phyloP scores from a whole-genome alignment of 2,797 vertebrate genomes.

The Percopsis omiscomaycus region DNA sequence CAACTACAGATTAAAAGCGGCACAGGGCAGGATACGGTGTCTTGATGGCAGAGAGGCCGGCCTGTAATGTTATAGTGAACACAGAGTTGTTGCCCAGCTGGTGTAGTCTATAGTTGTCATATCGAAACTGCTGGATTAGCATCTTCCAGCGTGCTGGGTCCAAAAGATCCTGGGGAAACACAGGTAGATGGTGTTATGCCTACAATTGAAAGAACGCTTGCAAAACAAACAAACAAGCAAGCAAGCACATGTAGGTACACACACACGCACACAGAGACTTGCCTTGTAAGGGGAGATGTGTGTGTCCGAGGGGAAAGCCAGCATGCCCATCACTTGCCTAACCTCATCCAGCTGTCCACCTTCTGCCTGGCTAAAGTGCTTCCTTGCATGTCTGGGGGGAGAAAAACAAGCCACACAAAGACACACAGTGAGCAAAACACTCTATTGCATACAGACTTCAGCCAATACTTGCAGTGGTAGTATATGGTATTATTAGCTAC shows the following conservation, averaged over 20 bases:
- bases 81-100: conserved; percentile 99
- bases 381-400: conserved; percentile 89
- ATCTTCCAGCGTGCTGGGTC: conserved; percentile 98
- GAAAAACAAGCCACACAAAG: conserved; percentile 26
- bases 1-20: not conserved
- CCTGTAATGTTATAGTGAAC: conserved; percentile 98
- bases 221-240: not conserved
- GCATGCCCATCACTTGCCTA: conserved; percentile 98
- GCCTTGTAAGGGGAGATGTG: conserved; percentile 99
- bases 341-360: conserved; percentile 98
- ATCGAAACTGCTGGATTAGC: conserved; percentile 98
- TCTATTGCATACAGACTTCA: not conserved
- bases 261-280: conserved; percentile 21
- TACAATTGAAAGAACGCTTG: too few relatives aligned
- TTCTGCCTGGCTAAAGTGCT: conserved; percentile 98
- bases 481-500: not conserved
- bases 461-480: not conserved
- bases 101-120: conserved; percentile 99
- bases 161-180: conserved; percentile 88
- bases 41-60: conserved; percentile 98
- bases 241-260: not conserved
- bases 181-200: conserved; percentile 7
- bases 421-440: too few relatives aligned
- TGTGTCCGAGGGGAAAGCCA: conserved; percentile 98
- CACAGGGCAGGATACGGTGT: conserved; percentile 93